These are phyloP conservation scores for Crossaster papposus DNA, from an alignment of 53 echinoderm and acorn worm species.

Conservation along the genomic window DNA sequence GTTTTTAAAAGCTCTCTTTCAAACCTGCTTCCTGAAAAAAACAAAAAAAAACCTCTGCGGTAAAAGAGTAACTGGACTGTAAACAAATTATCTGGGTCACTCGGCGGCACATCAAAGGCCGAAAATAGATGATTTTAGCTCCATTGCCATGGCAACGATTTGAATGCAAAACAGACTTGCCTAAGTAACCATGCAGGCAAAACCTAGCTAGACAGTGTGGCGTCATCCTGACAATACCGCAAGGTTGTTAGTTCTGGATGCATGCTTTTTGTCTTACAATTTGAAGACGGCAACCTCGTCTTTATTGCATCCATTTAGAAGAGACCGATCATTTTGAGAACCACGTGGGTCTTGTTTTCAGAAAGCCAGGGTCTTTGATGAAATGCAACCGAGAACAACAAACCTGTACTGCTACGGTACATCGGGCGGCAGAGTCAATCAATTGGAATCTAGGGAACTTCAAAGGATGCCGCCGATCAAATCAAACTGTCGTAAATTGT, in stretches of 20 bases:
- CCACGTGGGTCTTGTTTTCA: constrained; percentile 5
- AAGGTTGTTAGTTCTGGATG: neutral
- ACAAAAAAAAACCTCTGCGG: neutral
- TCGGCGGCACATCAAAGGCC: neutral
- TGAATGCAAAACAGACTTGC: neutral
- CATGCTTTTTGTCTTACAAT: constrained; percentile 6
- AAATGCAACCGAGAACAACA: constrained; percentile 19
- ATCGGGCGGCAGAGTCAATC: constrained; percentile 9
- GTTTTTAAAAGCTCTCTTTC: neutral
- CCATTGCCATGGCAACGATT: constrained; percentile 4
- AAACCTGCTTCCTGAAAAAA: neutral
- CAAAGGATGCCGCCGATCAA: constrained; percentile 52
- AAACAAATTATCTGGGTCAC: constrained; percentile 18
- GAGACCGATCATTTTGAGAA: neutral
- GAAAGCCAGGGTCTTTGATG: constrained; percentile 24
- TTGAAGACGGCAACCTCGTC: neutral
- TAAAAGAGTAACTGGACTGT: neutral
- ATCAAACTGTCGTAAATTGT: constrained; percentile 53
- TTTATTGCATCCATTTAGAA: constrained; percentile 6
- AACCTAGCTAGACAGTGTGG: constrained; percentile 17
- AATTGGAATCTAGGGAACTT: constrained; percentile 13
- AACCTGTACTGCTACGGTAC: constrained; percentile 27
- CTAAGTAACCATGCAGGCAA: neutral
- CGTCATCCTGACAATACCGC: constrained; percentile 18
- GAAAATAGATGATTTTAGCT: neutral